Percentiles rank a stretch among this genome's conserved stretches.
These are phyloP conservation scores for Polydrusus pterygomalis DNA, from an alignment of 2,888 invertebrate genomes.

Conservation along the genomic window DNA sequence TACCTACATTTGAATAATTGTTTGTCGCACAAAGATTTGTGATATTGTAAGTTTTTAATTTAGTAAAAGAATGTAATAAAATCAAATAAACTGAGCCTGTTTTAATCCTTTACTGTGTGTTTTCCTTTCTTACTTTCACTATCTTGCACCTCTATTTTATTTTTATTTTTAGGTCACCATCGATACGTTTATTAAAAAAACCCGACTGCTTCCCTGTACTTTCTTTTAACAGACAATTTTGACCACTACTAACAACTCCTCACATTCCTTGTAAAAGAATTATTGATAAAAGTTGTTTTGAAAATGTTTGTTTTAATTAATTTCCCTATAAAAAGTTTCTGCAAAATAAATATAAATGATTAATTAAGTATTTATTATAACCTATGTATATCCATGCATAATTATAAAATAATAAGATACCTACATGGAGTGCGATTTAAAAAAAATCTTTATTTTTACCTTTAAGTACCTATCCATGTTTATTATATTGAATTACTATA, in stretches of 20 bases:
- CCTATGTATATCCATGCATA: too few relatives aligned
- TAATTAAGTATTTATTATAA: neutral
- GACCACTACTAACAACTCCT: conserved; percentile 42
- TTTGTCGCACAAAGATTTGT: conserved; percentile 8
- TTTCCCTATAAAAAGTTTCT: neutral
- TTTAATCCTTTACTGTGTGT: conserved; percentile 41
- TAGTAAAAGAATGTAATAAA: conserved; percentile 15
- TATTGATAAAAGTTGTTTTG: conserved; percentile 24
- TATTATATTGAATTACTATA: too few relatives aligned
- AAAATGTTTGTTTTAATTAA: conserved; percentile 48
- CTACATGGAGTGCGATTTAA: too few relatives aligned
- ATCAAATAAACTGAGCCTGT: conserved; percentile 42
- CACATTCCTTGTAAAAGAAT: conserved; percentile 20
- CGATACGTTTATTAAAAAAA: conserved; percentile 76
- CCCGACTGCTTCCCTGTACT: conserved; percentile 53
- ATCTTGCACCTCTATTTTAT: conserved; percentile 59
- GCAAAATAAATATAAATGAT: too few relatives aligned
- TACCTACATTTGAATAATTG: neutral
- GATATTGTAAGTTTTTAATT: conserved; percentile 45
- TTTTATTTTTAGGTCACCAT: conserved; percentile 79
- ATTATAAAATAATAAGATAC: too few relatives aligned
- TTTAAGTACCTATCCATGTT: too few relatives aligned
- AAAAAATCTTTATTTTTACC: too few relatives aligned
- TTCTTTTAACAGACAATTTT: conserved; percentile 36
- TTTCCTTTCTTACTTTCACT: conserved; percentile 46